These are phyloP conservation scores for Ciconia stormi DNA, from an alignment of 2,113 vertebrate genomes.

Conservation along the genomic window DNA sequence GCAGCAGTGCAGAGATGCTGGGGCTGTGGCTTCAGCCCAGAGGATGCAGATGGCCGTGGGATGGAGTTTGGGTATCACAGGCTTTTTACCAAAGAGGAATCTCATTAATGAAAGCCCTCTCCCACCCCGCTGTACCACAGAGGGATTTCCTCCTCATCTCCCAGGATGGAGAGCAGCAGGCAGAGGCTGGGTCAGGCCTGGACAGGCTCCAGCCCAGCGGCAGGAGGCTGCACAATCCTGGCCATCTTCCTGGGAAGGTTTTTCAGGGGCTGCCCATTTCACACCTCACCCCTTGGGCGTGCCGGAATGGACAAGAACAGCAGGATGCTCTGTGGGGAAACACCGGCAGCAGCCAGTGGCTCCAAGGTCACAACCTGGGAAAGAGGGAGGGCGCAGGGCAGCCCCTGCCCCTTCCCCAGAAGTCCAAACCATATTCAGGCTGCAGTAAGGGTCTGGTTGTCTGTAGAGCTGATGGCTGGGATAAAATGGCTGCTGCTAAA, in stretches of 20 bases:
- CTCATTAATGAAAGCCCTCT: not conserved
- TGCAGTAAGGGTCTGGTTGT: not conserved
- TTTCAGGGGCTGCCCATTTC: not conserved
- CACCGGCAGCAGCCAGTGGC: not conserved
- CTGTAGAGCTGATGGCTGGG: not conserved
- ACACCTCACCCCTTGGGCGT: accelerated
- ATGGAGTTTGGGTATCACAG: not conserved
- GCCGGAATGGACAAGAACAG: not conserved
- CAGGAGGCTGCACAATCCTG: not conserved
- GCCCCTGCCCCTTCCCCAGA: not conserved
- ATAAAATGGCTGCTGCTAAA: conserved; percentile 47
- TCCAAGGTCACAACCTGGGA: not conserved
- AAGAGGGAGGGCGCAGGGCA: not conserved
- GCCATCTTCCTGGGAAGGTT: too few species aligned
- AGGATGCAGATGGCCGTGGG: not conserved
- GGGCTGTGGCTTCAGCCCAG: not conserved
- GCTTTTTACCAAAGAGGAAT: not conserved
- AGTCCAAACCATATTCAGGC: not conserved
- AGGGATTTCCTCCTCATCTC: not conserved
- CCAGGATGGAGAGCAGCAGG: not conserved
- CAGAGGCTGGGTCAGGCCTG: not conserved
- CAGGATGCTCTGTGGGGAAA: accelerated
- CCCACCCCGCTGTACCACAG: not conserved
- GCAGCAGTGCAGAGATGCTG: not conserved
- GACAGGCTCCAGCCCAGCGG: not conserved